Evolutionary conservation across 2,113 vertebrate species (phyloP).

Genomic region (Poeciliopsis prolifica): DNA sequence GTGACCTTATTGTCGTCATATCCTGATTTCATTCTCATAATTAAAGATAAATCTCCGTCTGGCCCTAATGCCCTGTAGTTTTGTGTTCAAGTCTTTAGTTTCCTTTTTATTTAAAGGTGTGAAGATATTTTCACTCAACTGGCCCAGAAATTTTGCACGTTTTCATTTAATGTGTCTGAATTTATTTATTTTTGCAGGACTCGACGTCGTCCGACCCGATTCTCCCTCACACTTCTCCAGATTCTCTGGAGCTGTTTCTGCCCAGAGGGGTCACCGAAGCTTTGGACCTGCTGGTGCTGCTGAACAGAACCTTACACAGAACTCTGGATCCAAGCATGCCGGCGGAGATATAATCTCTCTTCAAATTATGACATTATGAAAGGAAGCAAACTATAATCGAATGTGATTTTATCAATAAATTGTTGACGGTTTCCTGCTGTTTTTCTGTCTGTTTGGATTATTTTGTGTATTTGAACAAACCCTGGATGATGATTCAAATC

Average conservation of each 20-base stretch:
- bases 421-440: no score
- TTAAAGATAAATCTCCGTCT: no score
- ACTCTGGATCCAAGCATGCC: not conserved
- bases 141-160: not conserved
- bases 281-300: constrained; percentile 49
- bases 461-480: constrained; percentile 4
- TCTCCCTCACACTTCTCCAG: constrained; percentile 50
- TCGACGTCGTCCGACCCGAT: not conserved
- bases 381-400: not conserved
- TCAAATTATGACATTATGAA: not conserved
- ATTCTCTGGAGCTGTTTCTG: constrained; percentile 64
- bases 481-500: not conserved
- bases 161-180: not conserved
- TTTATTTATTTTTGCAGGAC: constrained; percentile 25
- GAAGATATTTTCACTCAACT: no score
- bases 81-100: no score
- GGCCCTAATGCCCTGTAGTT: no score
- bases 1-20: no score
- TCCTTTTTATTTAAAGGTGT: no score
- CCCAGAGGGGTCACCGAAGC: constrained; percentile 41
- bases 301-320: constrained; percentile 58
- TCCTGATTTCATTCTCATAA: no score
- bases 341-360: not conserved
- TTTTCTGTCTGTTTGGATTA: not conserved
- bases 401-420: not conserved